Evolutionary conservation across 2,888 invertebrate genomes (phyloP).

Genomic region (Phymatocera aterrima): DNA sequence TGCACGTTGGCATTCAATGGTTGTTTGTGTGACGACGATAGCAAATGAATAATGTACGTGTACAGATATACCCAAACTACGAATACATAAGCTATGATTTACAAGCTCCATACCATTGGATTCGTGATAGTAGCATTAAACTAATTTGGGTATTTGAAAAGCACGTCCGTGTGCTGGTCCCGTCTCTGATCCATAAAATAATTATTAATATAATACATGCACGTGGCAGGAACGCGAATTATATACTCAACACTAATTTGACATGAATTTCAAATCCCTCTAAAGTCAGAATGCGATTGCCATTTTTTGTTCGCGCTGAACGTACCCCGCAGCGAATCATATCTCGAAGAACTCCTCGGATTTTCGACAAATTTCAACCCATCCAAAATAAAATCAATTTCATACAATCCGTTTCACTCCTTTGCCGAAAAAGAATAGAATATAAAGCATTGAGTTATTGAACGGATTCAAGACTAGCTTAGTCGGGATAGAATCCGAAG

Average conservation of each 20-base stretch:
- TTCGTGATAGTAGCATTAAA: slow-evolving; percentile 32
- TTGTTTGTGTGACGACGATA: slow-evolving; percentile 22
- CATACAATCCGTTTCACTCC: not conserved
- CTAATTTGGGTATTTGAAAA: slow-evolving; percentile 37
- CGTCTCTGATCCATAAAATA: not conserved
- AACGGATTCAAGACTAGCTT: slow-evolving; percentile 10
- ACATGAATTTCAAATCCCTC: not conserved
- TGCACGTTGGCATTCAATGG: slow-evolving; percentile 11
- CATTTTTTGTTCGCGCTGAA: not conserved
- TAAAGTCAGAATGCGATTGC: not conserved
- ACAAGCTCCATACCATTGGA: slow-evolving; percentile 20
- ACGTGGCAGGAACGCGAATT: slow-evolving; percentile 10
- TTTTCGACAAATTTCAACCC: not conserved
- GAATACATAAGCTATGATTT: slow-evolving; percentile 28
- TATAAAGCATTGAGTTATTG: not conserved
- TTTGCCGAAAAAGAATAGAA: slow-evolving; percentile 14
- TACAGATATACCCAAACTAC: not conserved
- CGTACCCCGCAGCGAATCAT: not conserved
- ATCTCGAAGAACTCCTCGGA: not conserved
- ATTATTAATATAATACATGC: slow-evolving; percentile 2
- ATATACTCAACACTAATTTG: not conserved
- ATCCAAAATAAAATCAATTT: not conserved
- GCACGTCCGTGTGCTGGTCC: slow-evolving; percentile 18
- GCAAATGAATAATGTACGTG: not conserved
- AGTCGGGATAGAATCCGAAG: slow-evolving; percentile 17